A percentile compares a stretch with the other conserved stretches of the same genome.
phyloP scores from a whole-genome alignment of 2,888 invertebrate genomes.

The Pantelozetes paolii region DNA sequence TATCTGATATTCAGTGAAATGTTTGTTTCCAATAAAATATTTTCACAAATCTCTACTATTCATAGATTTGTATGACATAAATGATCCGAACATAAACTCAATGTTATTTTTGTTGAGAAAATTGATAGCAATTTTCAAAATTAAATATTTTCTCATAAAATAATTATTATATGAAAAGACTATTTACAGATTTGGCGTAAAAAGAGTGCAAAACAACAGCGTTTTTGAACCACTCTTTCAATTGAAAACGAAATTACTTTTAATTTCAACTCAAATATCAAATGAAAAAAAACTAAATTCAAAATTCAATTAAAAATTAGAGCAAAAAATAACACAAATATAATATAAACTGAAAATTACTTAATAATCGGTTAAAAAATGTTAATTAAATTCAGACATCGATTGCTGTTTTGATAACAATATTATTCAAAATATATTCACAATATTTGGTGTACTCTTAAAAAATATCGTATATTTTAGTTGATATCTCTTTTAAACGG shows the following conservation, averaged over 20 bases:
- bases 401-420: background rate
- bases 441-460: background rate
- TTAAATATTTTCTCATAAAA: background rate
- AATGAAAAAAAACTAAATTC: background rate
- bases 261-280: background rate
- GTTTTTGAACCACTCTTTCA: background rate
- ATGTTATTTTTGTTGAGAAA: background rate
- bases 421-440: background rate
- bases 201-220: background rate
- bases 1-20: no score
- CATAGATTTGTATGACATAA: background rate
- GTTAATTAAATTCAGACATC: background rate
- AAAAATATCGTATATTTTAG: no score
- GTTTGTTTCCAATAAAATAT: no score
- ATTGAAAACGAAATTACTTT: background rate
- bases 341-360: background rate
- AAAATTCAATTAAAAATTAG: background rate
- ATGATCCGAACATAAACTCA: background rate
- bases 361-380: background rate
- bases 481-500: no score
- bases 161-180: background rate
- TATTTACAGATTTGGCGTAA: conserved; percentile 23
- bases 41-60: background rate
- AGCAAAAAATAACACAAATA: background rate
- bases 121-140: background rate